Conservation (phyloP, 2,113 vertebrate genomes). For the Gracilinanus agilis region DNA sequence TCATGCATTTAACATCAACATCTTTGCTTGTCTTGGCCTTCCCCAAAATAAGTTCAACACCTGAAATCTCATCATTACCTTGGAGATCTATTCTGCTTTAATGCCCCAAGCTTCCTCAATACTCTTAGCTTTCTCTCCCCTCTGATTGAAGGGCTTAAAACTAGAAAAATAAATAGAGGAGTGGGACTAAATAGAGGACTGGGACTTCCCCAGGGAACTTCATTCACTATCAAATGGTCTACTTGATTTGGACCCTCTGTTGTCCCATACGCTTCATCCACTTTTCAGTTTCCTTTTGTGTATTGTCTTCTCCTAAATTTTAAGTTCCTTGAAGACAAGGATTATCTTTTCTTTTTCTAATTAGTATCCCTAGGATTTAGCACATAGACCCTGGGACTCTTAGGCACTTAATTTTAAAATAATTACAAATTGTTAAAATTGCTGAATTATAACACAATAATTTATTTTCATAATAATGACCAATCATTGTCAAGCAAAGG, state of each 20-base stretch:
- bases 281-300: neutral
- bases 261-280: neutral
- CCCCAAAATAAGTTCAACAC: neutral
- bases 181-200: neutral
- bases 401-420: neutral
- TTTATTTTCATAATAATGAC: neutral
- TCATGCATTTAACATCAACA: neutral
- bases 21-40: neutral
- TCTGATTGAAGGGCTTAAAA: neutral
- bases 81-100: neutral
- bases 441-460: neutral
- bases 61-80: neutral
- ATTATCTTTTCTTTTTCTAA: neutral
- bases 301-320: neutral
- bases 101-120: neutral
- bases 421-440: neutral
- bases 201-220: neutral
- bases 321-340: neutral
- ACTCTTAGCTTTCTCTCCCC: neutral
- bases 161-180: too few relatives aligned
- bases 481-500: neutral
- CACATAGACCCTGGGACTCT: neutral
- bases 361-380: neutral
- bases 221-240: neutral
- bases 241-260: neutral